Conservation (phyloP, 1,140 invertebrate genomes). For the Caerostris extrusa region DNA sequence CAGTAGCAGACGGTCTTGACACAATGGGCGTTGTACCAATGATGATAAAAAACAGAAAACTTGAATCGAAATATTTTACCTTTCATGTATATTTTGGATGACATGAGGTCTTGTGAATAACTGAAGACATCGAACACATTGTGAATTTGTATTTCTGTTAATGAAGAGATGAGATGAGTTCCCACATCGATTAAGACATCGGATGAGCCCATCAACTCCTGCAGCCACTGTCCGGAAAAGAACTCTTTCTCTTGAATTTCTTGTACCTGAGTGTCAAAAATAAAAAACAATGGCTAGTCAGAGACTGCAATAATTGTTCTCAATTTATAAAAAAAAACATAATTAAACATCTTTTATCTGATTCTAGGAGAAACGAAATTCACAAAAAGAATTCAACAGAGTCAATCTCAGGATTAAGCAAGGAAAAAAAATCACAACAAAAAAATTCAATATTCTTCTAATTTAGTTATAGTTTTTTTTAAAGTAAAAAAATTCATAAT, state of each 20-base stretch:
- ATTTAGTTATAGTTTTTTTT: too few relatives aligned
- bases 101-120: conserved; percentile 37
- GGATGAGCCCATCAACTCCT: conserved; percentile 18
- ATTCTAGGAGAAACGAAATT: too few relatives aligned
- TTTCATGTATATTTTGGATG: conserved; percentile 43
- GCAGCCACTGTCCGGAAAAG: conserved; percentile 64
- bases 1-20: too few relatives aligned
- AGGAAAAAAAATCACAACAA: too few relatives aligned
- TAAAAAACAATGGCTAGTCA: not conserved
- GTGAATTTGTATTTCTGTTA: conserved; percentile 15
- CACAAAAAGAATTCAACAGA: too few relatives aligned
- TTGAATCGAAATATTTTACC: not conserved
- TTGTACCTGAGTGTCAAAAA: not conserved
- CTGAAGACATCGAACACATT: conserved; percentile 32
- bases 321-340: too few relatives aligned
- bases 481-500: too few relatives aligned
- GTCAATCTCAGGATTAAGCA: too few relatives aligned
- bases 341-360: too few relatives aligned
- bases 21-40: too few relatives aligned
- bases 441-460: too few relatives aligned
- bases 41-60: too few relatives aligned
- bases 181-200: conserved; percentile 18
- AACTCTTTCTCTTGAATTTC: conserved; percentile 51
- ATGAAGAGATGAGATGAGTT: not conserved
- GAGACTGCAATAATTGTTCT: not conserved